A percentile compares a stretch with the other conserved stretches of the same genome.
phyloP scores from a whole-genome alignment of 2,888 invertebrate species.

The Drosophila monieri region DNA sequence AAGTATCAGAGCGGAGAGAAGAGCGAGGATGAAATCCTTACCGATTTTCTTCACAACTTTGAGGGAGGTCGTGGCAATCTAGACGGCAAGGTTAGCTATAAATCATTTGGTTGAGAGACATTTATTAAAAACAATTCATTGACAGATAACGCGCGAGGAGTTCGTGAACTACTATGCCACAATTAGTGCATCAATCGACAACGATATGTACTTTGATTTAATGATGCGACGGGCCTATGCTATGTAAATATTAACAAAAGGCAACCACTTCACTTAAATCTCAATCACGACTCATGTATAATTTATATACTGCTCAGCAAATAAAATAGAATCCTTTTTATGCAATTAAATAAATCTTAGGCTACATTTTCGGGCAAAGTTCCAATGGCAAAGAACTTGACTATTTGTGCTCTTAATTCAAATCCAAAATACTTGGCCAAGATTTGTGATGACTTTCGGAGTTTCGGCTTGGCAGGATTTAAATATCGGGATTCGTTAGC shows the following conservation, averaged over 20 bases:
- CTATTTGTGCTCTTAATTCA: slow-evolving; percentile 22
- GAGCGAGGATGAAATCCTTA: slow-evolving; percentile 92
- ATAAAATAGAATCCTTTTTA: slow-evolving; percentile 33
- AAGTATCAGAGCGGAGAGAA: slow-evolving; percentile 95
- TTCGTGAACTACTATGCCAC: slow-evolving; percentile 97
- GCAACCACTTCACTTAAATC: slow-evolving; percentile 16
- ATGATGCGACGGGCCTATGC: slow-evolving; percentile 98
- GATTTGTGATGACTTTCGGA: slow-evolving; percentile 11
- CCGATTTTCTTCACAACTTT: slow-evolving; percentile 93
- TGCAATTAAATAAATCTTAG: slow-evolving; percentile 46
- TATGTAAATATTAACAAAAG: slow-evolving; percentile 85
- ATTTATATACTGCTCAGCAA: slow-evolving; percentile 46
- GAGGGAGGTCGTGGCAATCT: slow-evolving; percentile 87
- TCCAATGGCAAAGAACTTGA: slow-evolving; percentile 26
- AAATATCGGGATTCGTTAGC: slow-evolving; percentile 20
- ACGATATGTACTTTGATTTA: slow-evolving; percentile 96
- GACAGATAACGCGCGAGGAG: slow-evolving; percentile 96
- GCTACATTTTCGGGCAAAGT: slow-evolving; percentile 19
- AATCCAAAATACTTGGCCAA: slow-evolving; percentile 32
- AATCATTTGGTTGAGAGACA: accelerated
- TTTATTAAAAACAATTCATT: background rate
- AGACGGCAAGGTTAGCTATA: slow-evolving; percentile 89
- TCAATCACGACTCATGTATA: slow-evolving; percentile 45
- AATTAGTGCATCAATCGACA: slow-evolving; percentile 97
- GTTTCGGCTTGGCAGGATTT: background rate